Base-by-base conservation (phyloP, 2,113 vertebrate species). In the Mola mola region DNA sequence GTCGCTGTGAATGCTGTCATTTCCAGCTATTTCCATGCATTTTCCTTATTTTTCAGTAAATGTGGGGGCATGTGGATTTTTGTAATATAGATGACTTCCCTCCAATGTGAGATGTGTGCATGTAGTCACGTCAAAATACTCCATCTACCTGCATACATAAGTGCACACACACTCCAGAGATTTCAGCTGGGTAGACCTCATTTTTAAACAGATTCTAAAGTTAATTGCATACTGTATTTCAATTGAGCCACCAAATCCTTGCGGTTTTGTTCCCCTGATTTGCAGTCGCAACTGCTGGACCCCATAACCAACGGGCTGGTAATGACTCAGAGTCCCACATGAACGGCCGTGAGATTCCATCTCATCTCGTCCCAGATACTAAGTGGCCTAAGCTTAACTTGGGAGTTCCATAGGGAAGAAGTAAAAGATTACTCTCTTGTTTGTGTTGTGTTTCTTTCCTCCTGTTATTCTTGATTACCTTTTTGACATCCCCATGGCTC, bases 181-280 rank as follows among this genome's bases (percentile, higher is more conserved):
- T 34, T 37, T 40, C 47, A 24, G 56, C 72, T 50, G 60, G 70
- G 43, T 72, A 69, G 78, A 88, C 88, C 87, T 90, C 80, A 89
- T 88, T 89, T 87, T 81, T 87, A 83, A 88, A 86, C 81, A 78
- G 61, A 90, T 91, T 83, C 84, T 75, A 81, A 86, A 85, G 83
- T 79, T 90, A 89, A 92, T 90, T 89, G 82, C 75, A 68, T 63
- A 20, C 71, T 66, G 82, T 73, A 70, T 84, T 83, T 70, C 81
- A 77, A 77, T 72, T 49, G 70, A 58, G 73, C 78, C 0, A 13
- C 33, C 24, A 22, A 78, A 69, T 82, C 87, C 87, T 79, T 66
- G 72, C 2, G 82, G 75, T 72, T 82, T 71, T 74, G 63, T 75
- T 59, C 53, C 72, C 64, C 71, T 72, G 79, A 37, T 79, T 81